A percentile compares a stretch with the other conserved stretches of the same genome.
phyloP scores from a whole-genome alignment of 2,888 invertebrate species.

The Anodontia alba region DNA sequence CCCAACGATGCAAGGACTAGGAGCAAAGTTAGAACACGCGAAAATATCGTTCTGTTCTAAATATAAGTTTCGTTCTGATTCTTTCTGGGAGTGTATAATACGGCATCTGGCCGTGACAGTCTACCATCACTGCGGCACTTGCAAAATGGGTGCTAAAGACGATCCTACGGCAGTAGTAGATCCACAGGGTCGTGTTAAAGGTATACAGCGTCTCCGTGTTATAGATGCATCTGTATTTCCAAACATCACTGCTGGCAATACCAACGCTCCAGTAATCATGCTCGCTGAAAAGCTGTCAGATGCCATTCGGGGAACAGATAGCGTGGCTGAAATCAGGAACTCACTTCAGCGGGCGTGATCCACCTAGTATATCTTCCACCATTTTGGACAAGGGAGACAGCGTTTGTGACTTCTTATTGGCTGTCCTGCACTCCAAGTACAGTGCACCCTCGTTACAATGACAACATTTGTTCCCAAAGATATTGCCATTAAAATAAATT shows the following conservation, averaged over 20 bases:
- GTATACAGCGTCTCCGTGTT: not conserved
- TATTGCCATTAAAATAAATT: too few relatives aligned
- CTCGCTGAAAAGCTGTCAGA: not conserved
- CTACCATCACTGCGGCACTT: conserved; percentile 90
- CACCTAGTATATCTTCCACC: too few relatives aligned
- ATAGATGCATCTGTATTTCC: not conserved
- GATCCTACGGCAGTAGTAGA: conserved; percentile 88
- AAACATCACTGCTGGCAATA: not conserved
- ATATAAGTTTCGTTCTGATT: conserved; percentile 29
- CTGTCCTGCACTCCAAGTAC: too few relatives aligned
- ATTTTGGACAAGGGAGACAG: too few relatives aligned
- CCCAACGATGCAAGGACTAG: conserved; percentile 41
- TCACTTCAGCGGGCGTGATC: too few relatives aligned
- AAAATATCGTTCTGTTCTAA: conserved; percentile 39
- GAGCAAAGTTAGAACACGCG: conserved; percentile 37
- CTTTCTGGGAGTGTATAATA: conserved; percentile 44
- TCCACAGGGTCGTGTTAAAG: conserved; percentile 81
- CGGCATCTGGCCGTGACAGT: conserved; percentile 3
- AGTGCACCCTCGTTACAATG: too few relatives aligned
- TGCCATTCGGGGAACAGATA: not conserved
- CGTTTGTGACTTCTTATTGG: too few relatives aligned
- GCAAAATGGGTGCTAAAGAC: conserved; percentile 88
- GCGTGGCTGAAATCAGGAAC: too few relatives aligned
- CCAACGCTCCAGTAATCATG: not conserved
- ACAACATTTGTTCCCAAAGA: too few relatives aligned